A percentile compares a stretch with the other conserved stretches of the same genome.
Conservation (phyloP, 2,797 vertebrate genomes). For the Acropternis orthonyx region DNA sequence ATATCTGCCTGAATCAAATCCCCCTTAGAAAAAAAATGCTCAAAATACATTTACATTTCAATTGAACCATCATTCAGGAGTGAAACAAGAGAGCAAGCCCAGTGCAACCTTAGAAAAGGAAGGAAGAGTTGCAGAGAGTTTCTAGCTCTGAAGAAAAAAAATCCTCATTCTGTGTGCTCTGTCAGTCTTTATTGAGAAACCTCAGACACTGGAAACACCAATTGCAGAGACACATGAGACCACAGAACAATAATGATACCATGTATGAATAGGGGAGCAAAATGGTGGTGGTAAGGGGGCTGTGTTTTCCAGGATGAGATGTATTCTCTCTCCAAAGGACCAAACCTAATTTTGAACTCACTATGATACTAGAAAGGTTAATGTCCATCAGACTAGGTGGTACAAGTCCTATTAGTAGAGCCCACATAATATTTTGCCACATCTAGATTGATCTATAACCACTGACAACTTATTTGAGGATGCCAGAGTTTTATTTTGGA, state of each 20-base stretch:
- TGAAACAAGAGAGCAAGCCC: background rate
- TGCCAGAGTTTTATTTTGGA: background rate
- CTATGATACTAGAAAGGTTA: background rate
- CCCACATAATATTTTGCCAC: background rate
- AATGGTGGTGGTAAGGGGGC: rapidly evolving
- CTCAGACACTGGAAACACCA: background rate
- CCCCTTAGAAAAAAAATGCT: background rate
- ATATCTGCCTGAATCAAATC: background rate
- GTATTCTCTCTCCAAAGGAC: background rate
- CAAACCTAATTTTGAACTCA: background rate
- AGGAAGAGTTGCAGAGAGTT: background rate
- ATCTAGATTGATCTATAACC: background rate
- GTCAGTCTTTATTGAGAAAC: background rate
- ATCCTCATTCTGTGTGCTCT: background rate
- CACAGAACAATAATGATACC: background rate
- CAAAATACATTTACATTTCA: background rate
- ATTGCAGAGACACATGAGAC: background rate
- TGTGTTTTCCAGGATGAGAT: background rate
- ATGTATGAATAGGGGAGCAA: background rate
- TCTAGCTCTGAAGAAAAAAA: background rate
- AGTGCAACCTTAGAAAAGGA: background rate
- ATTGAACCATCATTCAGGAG: background rate
- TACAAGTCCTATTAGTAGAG: background rate
- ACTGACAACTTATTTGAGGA: background rate
- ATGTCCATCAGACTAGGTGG: background rate